Percentiles rank a stretch among this genome's conserved stretches.
phyloP scores from a whole-genome alignment of 1,140 invertebrate species.

The Hormaphis cornu region DNA sequence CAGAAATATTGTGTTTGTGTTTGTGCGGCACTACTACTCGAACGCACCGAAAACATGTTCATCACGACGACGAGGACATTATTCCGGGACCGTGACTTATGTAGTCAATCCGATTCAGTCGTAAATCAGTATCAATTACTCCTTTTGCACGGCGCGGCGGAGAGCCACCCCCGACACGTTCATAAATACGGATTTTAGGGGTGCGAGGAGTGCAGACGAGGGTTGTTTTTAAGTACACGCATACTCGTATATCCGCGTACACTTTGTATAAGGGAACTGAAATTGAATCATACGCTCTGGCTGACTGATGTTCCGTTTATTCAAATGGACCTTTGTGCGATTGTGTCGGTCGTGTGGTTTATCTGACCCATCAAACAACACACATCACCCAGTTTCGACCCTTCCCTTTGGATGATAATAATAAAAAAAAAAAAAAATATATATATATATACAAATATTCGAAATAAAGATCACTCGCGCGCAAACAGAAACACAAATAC shows the following conservation, averaged over 20 bases:
- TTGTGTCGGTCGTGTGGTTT: conserved; percentile 12
- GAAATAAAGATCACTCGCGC: too few species aligned
- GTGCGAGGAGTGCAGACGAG: not conserved
- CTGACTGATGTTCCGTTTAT: conserved; percentile 32
- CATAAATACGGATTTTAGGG: conserved; percentile 29
- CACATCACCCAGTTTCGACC: conserved; percentile 2
- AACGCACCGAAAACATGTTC: not conserved
- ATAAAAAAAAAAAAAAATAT: not conserved
- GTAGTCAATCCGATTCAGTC: conserved; percentile 31
- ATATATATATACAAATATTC: not conserved
- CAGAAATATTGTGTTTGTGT: too few species aligned
- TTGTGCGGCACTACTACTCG: not conserved
- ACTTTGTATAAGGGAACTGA: conserved; percentile 24
- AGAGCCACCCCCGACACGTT: not conserved
- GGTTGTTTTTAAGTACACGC: not conserved
- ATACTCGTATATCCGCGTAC: not conserved
- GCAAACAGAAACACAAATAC: too few species aligned
- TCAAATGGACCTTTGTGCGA: conserved; percentile 26
- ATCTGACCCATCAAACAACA: conserved; percentile 31
- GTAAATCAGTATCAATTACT: conserved; percentile 33
- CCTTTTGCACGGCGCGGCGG: not conserved
- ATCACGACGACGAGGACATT: conserved; percentile 3
- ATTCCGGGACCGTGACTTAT: conserved; percentile 25
- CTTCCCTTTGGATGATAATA: not conserved
- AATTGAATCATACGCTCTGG: conserved; percentile 32